phyloP scores from a whole-genome alignment of 2,888 invertebrate genomes.

The Ochropleura plecta region DNA sequence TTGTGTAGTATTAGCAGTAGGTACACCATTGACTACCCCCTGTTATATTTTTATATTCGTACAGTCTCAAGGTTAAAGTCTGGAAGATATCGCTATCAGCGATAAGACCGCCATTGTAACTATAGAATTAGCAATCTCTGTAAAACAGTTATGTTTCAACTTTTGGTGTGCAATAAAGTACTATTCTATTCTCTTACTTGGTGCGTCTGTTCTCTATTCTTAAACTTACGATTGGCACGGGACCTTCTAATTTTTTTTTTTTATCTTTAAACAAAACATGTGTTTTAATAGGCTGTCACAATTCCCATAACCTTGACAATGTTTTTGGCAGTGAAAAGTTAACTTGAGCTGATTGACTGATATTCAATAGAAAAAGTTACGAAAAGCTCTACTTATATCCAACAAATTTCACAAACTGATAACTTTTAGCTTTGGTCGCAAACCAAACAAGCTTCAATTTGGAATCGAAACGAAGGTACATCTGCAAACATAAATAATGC shows the following conservation, averaged over 20 bases:
- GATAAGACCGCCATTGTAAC: no score
- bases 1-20: no score
- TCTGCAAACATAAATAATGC: background rate
- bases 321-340: background rate
- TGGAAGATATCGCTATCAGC: no score
- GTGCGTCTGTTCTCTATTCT: background rate
- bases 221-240: background rate
- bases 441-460: background rate
- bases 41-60: no score
- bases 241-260: background rate
- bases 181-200: no score
- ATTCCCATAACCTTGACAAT: constrained; percentile 9
- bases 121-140: no score
- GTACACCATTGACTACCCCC: no score
- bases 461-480: background rate
- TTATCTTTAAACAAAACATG: background rate
- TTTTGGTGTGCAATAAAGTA: no score
- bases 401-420: no score
- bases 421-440: background rate
- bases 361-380: background rate
- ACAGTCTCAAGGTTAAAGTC: no score
- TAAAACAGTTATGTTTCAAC: no score
- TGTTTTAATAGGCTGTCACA: background rate
- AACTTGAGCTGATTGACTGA: background rate
- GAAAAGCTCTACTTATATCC: no score